A percentile compares a stretch with the other conserved stretches of the same genome.
Evolutionary conservation across 2,797 vertebrate species (phyloP).

Genomic region (Liparis tanakae): DNA sequence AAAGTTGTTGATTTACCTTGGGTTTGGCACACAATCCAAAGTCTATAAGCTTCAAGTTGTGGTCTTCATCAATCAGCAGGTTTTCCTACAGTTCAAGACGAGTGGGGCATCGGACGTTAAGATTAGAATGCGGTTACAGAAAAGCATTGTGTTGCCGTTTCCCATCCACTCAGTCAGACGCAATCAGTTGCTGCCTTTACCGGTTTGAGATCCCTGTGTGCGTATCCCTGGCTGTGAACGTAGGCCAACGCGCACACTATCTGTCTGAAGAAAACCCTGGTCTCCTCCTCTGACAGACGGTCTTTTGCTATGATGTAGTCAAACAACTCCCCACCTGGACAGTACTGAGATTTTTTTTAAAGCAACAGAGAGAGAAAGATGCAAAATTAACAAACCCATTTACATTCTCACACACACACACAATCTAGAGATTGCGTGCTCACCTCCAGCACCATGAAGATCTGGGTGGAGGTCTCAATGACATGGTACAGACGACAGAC

Average conservation of each 20-base stretch:
- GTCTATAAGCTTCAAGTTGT: slow-evolving; percentile 95
- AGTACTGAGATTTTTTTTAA: slow-evolving; percentile 83
- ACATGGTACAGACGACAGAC: slow-evolving; percentile 94
- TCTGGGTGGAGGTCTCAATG: slow-evolving; percentile 91
- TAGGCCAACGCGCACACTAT: slow-evolving; percentile 94
- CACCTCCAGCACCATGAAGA: slow-evolving; percentile 97
- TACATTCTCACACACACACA: neutral
- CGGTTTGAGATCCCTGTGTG: slow-evolving; percentile 96
- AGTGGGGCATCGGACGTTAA: slow-evolving; percentile 1
- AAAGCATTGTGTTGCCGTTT: neutral
- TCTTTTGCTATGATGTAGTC: slow-evolving; percentile 96
- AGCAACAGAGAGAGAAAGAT: neutral
- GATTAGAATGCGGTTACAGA: neutral
- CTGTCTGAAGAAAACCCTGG: slow-evolving; percentile 92
- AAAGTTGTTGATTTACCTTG: slow-evolving; percentile 82
- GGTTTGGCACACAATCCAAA: slow-evolving; percentile 97
- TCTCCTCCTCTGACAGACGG: slow-evolving; percentile 91
- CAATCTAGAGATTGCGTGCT: neutral
- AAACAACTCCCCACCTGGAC: slow-evolving; percentile 94
- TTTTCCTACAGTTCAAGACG: slow-evolving; percentile 87
- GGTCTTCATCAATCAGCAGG: slow-evolving; percentile 91
- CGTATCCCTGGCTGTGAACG: slow-evolving; percentile 93
- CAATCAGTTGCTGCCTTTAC: slow-evolving; percentile 75
- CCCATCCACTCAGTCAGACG: neutral
- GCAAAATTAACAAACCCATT: neutral